phyloP scores from a whole-genome alignment of 2,888 invertebrate species.

The Zootermopsis nevadensis region DNA sequence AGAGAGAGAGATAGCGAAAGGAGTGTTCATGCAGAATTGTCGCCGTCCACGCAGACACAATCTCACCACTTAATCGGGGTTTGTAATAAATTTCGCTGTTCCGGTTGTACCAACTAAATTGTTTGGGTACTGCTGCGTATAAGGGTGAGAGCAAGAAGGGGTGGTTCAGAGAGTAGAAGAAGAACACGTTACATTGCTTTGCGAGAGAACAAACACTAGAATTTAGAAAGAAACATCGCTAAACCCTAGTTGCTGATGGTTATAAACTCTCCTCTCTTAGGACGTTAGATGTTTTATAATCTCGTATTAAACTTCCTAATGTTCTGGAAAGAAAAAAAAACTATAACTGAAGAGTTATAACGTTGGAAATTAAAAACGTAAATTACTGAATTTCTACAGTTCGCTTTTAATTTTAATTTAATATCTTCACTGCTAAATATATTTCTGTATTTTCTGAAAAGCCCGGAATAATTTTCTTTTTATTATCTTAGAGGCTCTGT shows the following conservation, averaged over 20 bases:
- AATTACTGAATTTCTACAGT: neutral
- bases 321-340: neutral
- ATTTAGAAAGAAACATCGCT: neutral
- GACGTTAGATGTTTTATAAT: neutral
- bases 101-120: constrained; percentile 36
- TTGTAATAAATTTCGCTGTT: constrained; percentile 32
- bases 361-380: neutral
- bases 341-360: neutral
- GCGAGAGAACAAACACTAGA: constrained; percentile 31
- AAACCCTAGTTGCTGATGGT: neutral
- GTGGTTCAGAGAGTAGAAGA: neutral
- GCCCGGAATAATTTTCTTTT: neutral
- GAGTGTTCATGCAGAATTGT: constrained; percentile 32
- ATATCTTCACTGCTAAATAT: neutral
- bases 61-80: constrained; percentile 35
- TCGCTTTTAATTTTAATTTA: neutral
- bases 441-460: neutral
- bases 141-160: neutral
- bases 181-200: constrained; percentile 20
- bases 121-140: constrained; percentile 24
- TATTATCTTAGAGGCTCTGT: too few relatives aligned
- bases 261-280: neutral
- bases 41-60: constrained; percentile 17
- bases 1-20: neutral
- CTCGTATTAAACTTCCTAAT: neutral